Base-by-base conservation (phyloP, 2,888 invertebrate genomes). In the Mellilla xanthometata region DNA sequence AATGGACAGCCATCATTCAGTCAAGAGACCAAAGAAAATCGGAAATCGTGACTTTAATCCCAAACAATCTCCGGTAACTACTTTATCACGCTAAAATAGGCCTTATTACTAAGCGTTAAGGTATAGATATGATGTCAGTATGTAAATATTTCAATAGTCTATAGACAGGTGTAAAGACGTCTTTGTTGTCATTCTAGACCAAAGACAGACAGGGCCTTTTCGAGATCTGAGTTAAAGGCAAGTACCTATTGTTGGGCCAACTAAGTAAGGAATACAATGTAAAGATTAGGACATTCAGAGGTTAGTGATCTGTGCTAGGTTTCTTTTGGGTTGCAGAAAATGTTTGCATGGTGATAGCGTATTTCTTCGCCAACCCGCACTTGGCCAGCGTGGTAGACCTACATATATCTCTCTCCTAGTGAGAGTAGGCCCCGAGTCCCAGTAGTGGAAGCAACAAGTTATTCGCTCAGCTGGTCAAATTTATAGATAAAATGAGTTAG, bases 141-240 rank as follows among this genome's bases (percentile, higher is more conserved):
- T 19, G 5, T 38, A 15, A 38, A 29, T 45, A 39, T 33, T 39
- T 23, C 24, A 7, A 10, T 27, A 27, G 38, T 13, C 36, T 24
- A 8, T 40, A 26, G 27, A 41, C 30, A 26, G 24, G 13, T 38
- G 32, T 27, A 10, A 33, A 12, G 24, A 28, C 23, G 40, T 46
- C 46, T 31, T 36, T 46, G 46, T 40, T 39, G 27, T 34, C 39
- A 41, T 13, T 35, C 26, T 26, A 12, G 30, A 3, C 47, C 48
- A 32, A 41, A 47, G 9, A 52, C 41, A 46, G 50, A 8, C 39
- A 38, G 44, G 9, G 19, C 49, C 49, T 44, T 49, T 38, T 41
- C 26, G 9, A 52, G 51, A 39, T 24, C 24, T 31, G 6, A 31
- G 23, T 33, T 31, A 34, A 46, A 47, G 34, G 30, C 39, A 33